These are phyloP conservation scores for Halocynthia roretzi DNA, from an alignment of 23 tunicate species.

Conservation along the genomic window DNA sequence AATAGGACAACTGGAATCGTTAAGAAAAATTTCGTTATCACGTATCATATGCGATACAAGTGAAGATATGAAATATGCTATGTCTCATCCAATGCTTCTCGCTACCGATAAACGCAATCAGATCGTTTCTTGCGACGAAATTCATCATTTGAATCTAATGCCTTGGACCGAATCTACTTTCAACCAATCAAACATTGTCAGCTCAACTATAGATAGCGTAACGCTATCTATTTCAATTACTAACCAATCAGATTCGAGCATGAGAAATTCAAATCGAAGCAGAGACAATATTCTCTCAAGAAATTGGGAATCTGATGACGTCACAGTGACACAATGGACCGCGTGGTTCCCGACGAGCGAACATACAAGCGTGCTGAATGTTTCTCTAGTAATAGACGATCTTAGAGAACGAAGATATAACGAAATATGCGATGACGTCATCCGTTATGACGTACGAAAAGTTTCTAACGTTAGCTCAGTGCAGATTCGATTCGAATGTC, in stretches of 20 bases:
- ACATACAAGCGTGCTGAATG: slow-evolving; percentile 11
- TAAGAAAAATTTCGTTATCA: slow-evolving; percentile 33
- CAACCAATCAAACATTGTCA: too few species aligned
- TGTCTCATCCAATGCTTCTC: too few species aligned
- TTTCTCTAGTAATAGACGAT: slow-evolving; percentile 18
- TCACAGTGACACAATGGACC: slow-evolving; percentile 51
- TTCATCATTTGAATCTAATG: too few species aligned
- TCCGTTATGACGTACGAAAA: slow-evolving; percentile 35
- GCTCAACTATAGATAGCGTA: too few species aligned
- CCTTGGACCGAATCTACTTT: too few species aligned
- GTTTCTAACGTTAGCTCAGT: slow-evolving; percentile 3
- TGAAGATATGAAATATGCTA: slow-evolving; percentile 6
- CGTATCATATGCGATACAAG: slow-evolving; percentile 41
- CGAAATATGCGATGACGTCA: slow-evolving; percentile 52
- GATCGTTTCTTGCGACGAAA: too few species aligned
- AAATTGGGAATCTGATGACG: background rate
- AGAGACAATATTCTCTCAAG: too few species aligned
- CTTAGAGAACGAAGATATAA: slow-evolving; percentile 29
- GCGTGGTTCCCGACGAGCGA: slow-evolving; percentile 65
- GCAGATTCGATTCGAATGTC: slow-evolving; percentile 77
- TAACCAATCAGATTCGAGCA: too few species aligned
- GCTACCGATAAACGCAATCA: too few species aligned
- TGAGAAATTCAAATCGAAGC: too few species aligned
- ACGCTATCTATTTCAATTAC: too few species aligned
- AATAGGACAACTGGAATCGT: slow-evolving; percentile 32